A percentile compares a stretch with the other conserved stretches of the same genome.
These are phyloP conservation scores for Pocillopora grandis DNA, from an alignment of 92 coral and sea anemone genomes.

Conservation along the genomic window DNA sequence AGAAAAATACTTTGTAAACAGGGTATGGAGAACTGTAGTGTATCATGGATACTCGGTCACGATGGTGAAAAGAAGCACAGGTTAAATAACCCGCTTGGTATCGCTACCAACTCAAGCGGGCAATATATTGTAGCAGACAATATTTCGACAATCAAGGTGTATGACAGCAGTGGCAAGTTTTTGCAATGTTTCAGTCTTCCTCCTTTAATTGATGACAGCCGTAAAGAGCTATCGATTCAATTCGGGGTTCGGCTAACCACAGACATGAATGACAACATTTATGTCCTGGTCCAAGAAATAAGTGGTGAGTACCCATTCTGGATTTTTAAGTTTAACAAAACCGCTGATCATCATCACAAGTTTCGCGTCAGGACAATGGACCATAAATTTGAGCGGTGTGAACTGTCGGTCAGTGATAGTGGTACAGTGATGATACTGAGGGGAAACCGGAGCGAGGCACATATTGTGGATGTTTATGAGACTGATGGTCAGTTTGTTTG, in stretches of 20 bases:
- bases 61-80: constrained; percentile 17
- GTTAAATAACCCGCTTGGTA: constrained; percentile 31
- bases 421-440: neutral
- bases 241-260: constrained; percentile 5
- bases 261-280: neutral
- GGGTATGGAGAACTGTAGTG: neutral
- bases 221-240: no score
- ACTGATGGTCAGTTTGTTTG: neutral
- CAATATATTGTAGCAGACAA: constrained; percentile 53
- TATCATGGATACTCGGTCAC: constrained; percentile 18
- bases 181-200: constrained; percentile 2
- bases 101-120: constrained; percentile 42
- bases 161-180: constrained; percentile 43
- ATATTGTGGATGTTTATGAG: neutral
- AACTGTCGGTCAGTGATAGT: neutral
- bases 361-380: neutral
- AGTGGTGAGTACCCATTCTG: neutral
- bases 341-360: neutral
- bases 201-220: neutral
- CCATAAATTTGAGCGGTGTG: no score
- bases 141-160: constrained; percentile 46
- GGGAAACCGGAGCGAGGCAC: no score
- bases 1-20: neutral
- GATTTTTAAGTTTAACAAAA: neutral
- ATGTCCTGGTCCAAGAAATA: no score